phyloP scores from a whole-genome alignment of 2,113 vertebrate genomes.

The Taurulus bubalis region DNA sequence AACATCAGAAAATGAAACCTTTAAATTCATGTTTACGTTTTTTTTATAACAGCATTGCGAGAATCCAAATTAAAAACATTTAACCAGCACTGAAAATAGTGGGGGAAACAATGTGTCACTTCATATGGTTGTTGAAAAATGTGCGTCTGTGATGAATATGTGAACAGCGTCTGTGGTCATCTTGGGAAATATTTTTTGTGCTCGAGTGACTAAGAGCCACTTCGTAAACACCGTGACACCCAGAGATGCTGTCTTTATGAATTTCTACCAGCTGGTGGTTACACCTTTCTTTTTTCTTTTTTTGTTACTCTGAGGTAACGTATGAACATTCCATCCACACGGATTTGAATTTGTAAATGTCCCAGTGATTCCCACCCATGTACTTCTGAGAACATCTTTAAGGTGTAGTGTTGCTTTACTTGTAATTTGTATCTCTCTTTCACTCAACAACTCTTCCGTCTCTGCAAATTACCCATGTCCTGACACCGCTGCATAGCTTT shows the following conservation, averaged over 20 bases:
- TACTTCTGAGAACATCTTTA: conserved; percentile 7
- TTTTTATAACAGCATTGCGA: too few relatives aligned
- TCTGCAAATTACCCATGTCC: conserved; percentile 68
- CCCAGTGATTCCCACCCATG: background rate
- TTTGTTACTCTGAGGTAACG: background rate
- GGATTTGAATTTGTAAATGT: background rate
- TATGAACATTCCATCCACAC: background rate
- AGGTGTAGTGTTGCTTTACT: conserved; percentile 8
- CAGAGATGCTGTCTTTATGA: background rate
- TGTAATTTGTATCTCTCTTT: conserved; percentile 50
- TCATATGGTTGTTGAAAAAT: background rate
- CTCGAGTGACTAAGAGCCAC: conserved; percentile 3
- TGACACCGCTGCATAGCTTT: conserved; percentile 44
- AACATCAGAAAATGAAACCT: background rate
- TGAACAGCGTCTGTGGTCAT: conserved; percentile 19
- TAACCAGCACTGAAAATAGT: conserved; percentile 4
- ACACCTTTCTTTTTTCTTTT: background rate
- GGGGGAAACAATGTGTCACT: conserved; percentile 3
- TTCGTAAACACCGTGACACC: conserved; percentile 6
- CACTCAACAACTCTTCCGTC: conserved; percentile 62
- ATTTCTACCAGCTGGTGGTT: background rate
- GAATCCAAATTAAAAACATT: too few relatives aligned
- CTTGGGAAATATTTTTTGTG: conserved; percentile 19
- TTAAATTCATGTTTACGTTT: background rate
- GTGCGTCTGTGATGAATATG: conserved; percentile 6